Base-by-base conservation (phyloP, 2,888 invertebrate species). In the Stenoptilia bipunctidactyla region DNA sequence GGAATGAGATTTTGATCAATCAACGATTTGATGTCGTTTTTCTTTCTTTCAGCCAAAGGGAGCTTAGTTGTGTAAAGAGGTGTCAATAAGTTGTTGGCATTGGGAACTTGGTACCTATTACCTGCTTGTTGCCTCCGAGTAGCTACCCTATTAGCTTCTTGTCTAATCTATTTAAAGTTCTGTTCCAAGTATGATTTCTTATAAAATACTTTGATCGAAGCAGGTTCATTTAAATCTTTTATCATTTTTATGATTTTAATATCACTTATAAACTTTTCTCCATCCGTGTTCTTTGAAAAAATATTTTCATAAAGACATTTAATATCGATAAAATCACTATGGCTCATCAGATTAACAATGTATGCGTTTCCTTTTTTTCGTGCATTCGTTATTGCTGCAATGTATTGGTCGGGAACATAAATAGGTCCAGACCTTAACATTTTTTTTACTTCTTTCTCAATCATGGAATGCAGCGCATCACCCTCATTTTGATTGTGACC, bases 361-460 rank as follows among this genome's bases (percentile, higher is more conserved):
- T 45, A 50, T 8, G 45, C 40, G 1, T 41, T 44, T 34, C 50
- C 48, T 43, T 45, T 51, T 41, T 55, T 55, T 41, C 45, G 49
- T 1, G 51, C 51, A 2, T 39, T 42, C 38, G 47, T 43, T 34
- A 53, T 54, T 34, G 46, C 37, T 13, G 43, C 34, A 15, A 46
- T 42, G 27, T 42, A 47, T 35, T 46, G 41, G 27, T 41, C 41
- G 9, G 46, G 42, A 25, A 40, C 40, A 25, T 45, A 45, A 12
- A 47, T 43, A 25, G 45, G 47, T n/a, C 43, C 47, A 1, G 42
- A 39, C 33, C 36, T 45, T 13, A 36, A 36, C 8, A 15, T 34
- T 37, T 27, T 40, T 34, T 43, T 44, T 6, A 42, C 34, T 12
- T 20, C 4, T 36, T 37, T 39, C 37, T 40, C 44, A 13, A 43